A percentile compares a stretch with the other conserved stretches of the same genome.
Evolutionary conservation across 2,888 invertebrate species (phyloP).

Genomic region (Esperia sulphurella): DNA sequence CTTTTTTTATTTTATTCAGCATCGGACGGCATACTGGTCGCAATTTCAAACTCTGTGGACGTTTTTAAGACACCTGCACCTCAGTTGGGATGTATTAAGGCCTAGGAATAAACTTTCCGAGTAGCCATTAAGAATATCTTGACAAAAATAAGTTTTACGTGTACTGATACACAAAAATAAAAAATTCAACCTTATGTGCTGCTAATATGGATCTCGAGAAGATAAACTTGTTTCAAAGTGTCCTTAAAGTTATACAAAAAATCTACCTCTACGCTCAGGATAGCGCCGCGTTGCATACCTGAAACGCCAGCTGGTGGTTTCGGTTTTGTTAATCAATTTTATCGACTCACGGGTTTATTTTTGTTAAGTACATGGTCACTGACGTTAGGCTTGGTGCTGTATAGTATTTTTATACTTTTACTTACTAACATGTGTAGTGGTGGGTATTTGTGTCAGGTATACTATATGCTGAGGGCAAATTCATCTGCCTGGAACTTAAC

Average conservation of each 20-base stretch:
- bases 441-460: too few relatives aligned
- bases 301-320: slow-evolving; percentile 49
- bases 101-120: not conserved
- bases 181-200: not conserved
- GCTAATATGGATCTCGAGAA: not conserved
- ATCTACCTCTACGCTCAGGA: slow-evolving; percentile 18
- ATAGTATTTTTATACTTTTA: too few relatives aligned
- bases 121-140: not conserved
- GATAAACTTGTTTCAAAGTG: slow-evolving; percentile 3
- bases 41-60: too few relatives aligned
- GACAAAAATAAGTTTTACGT: not conserved
- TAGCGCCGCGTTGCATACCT: slow-evolving; percentile 40
- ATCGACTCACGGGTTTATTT: not conserved
- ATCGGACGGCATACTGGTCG: too few relatives aligned
- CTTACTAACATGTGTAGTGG: too few relatives aligned
- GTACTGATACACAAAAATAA: not conserved
- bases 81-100: not conserved
- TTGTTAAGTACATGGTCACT: not conserved
- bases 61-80: not conserved
- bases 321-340: slow-evolving; percentile 32
- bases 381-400: too few relatives aligned
- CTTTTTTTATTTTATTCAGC: not conserved
- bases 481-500: too few relatives aligned
- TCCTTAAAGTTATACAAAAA: not conserved
- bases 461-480: too few relatives aligned